Conservation (phyloP, 92 coral and sea anemone genomes). For the Umimayanthus chanpuru region DNA sequence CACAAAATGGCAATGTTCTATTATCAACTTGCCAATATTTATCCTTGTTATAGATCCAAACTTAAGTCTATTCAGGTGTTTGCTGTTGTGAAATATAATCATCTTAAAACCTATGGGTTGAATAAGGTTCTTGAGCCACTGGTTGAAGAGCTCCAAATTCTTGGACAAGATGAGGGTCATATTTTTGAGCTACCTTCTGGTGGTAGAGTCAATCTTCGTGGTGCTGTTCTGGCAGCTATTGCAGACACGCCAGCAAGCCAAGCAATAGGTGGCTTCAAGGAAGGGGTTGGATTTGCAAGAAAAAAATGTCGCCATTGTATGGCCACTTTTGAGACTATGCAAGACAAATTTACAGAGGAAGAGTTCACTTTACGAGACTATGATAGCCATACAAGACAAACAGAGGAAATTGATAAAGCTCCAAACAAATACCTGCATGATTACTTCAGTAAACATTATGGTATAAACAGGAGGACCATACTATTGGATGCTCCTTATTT, state of each 20-base stretch:
- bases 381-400: conserved; percentile 42
- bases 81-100: conserved; percentile 44
- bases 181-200: conserved; percentile 25
- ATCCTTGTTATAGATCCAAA: conserved; percentile 28
- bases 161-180: conserved; percentile 49
- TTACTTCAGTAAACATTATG: no score
- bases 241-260: conserved; percentile 66
- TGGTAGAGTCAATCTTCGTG: conserved; percentile 42
- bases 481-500: no score
- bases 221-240: conserved; percentile 38
- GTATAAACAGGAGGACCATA: neutral
- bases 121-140: conserved; percentile 49
- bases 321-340: conserved; percentile 53
- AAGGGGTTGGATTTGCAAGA: conserved; percentile 56
- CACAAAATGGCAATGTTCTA: conserved; percentile 31
- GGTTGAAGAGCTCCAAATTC: conserved; percentile 41
- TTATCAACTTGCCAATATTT: conserved; percentile 53
- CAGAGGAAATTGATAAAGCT: conserved; percentile 13
- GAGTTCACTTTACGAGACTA: conserved; percentile 46
- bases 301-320: conserved; percentile 62
- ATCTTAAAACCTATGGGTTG: conserved; percentile 52
- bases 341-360: conserved; percentile 45
- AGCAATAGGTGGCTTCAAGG: conserved; percentile 55
- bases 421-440: conserved; percentile 6
- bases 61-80: conserved; percentile 51